Evolutionary conservation across 2,888 invertebrate species (phyloP), one percentile per base, ranked within the genome.

Genomic region (Lochmaea capreae): DNA sequence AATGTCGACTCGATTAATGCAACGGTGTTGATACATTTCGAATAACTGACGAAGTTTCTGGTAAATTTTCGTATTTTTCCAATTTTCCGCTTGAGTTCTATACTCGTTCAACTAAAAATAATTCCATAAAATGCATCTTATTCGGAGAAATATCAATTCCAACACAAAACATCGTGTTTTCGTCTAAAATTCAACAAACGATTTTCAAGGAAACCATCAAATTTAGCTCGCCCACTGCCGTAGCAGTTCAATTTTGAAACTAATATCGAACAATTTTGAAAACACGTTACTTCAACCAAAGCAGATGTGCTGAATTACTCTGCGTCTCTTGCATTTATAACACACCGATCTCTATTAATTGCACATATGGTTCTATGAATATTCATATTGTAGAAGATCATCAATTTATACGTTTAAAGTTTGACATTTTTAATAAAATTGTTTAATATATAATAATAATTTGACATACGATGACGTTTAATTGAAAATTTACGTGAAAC

Each of bases 261-360:
- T 59, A 61, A 61, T 61, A 61, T 61, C 33, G 61, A 4, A 11
- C 61, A 61, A 61, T 61, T 61, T 61, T 33, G n/a, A 16, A 10
- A 61, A 61, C n/a, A 59, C 11, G 14, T 14, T n/a, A 39, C 39
- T n/a, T 39, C n/a, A 61, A 33, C 14, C 61, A 39, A 39, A 39
- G 61, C 61, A 61, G 61, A 61, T 61, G 61, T 39, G 39, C 33
- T 39, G 12, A n/a, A 61, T 61, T 61, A 61, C 61, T 33, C 4
- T 26, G 22, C 26, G 58, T 22, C 58, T 12, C 14, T 16, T 26
- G 58, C 58, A 58, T 58, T 5, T 8, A 33, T 33, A 33, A 33
- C 8, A 33, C 33, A 8, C 8, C 33, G 8, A 58, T 58, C 22
- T 26, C 18, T 26, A 58, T 12, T 58, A 58, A 58, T 26, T 58